A percentile compares a stretch with the other conserved stretches of the same genome.
Conservation (phyloP, 2,113 vertebrate species). For the Tinamus guttatus region DNA sequence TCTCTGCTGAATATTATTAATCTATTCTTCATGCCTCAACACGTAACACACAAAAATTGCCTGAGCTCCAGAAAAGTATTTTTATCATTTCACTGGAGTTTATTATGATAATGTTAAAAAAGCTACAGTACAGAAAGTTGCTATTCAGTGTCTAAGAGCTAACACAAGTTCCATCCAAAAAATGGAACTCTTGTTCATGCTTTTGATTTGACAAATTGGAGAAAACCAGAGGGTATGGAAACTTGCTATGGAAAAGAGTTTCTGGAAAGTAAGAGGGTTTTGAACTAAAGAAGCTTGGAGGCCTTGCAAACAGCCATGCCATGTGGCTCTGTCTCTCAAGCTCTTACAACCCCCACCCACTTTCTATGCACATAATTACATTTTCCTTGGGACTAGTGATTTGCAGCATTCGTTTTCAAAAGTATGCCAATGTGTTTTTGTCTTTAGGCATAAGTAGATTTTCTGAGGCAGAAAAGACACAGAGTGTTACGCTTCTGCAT, state of each 20-base stretch:
- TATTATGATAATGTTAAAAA: neutral
- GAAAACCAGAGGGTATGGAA: neutral
- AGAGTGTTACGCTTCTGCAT: neutral
- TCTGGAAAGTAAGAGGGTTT: neutral
- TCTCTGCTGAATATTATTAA: neutral
- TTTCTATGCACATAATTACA: constrained; percentile 14
- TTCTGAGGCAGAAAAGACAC: constrained; percentile 12
- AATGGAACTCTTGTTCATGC: neutral
- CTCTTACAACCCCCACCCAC: neutral
- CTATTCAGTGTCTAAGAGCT: neutral
- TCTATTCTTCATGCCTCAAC: neutral
- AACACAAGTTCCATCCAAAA: neutral
- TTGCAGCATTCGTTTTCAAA: neutral
- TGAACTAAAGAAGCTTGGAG: neutral
- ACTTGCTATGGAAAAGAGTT: neutral
- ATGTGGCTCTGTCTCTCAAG: constrained; percentile 53
- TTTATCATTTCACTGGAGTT: neutral
- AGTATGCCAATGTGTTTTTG: neutral
- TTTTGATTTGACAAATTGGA: neutral
- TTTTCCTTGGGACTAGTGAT: constrained; percentile 33
- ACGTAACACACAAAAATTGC: neutral
- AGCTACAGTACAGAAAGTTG: neutral
- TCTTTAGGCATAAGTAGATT: neutral
- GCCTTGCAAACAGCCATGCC: neutral
- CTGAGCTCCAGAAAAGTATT: constrained; percentile 6